Evolutionary conservation across 2,113 vertebrate genomes (phyloP).

Genomic region (Corythornis cristatus): DNA sequence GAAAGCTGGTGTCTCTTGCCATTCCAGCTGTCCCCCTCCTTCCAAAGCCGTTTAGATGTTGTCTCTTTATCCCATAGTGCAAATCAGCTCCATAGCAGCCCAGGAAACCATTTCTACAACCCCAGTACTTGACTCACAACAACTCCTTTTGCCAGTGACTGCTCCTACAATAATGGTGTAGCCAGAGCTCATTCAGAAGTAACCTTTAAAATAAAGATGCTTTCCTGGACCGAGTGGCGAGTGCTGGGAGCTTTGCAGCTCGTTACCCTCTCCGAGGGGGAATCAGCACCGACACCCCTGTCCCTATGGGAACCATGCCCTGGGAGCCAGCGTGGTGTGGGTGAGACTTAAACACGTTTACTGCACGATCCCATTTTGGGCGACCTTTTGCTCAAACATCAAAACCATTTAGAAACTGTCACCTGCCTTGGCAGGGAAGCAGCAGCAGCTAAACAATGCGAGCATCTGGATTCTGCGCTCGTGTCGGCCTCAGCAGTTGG

Average conservation of each 20-base stretch:
- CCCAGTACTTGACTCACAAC: background rate
- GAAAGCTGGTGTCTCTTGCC: too few relatives aligned
- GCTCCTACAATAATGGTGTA: background rate
- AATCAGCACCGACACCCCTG: accelerated
- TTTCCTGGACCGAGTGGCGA: accelerated
- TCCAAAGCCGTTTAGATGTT: background rate
- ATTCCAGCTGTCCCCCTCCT: background rate
- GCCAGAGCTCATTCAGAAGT: background rate
- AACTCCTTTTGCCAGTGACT: background rate
- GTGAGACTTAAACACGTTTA: background rate
- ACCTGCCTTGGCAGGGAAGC: background rate
- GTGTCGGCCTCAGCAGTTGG: background rate
- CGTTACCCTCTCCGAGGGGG: background rate
- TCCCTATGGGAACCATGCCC: too few relatives aligned
- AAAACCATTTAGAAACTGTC: background rate
- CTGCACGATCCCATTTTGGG: background rate
- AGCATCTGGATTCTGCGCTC: background rate
- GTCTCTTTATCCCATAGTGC: accelerated
- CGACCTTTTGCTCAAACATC: background rate
- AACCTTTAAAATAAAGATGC: too few relatives aligned
- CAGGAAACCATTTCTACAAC: accelerated
- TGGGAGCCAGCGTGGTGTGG: accelerated
- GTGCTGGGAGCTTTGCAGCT: background rate
- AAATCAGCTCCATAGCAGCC: background rate
- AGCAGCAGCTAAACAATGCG: background rate